Evolutionary conservation across 2,113 vertebrate species (phyloP), one percentile per base, ranked within the genome.

Genomic region (Apodemus sylvaticus): DNA sequence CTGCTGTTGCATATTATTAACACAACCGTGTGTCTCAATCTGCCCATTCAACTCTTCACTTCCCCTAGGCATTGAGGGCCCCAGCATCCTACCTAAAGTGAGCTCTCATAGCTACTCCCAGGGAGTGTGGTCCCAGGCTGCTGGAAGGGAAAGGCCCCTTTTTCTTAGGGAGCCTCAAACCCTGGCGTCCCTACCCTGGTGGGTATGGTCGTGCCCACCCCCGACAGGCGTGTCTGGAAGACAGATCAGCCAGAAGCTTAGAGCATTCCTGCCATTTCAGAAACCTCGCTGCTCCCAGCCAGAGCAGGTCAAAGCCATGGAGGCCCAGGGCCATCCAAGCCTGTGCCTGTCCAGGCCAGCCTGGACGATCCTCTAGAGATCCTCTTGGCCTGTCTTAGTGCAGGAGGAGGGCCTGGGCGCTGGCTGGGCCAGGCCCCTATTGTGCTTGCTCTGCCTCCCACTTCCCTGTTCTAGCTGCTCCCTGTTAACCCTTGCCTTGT

Each of bases 401-500:
- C 3, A 16, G 62, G n/a, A 20, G 5, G 10, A 11, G 8, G 36
- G 16, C 11, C 24, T 45, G 34, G 79, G 29, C 31, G 12, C 58
- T 51, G 42, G 14, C 17, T 81, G 45, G 3, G 17, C 55, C 42
- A 29, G 45, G 45, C 45, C 29, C 13, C 45, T 34, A 5, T 10
- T 34, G 68, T 42, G 39, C 24, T 12, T n/a, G 20, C 73, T 64
- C 0, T 0, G 66, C 48, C 19, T 17, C 0, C 66, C 20, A n/a
- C 39, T 22, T 77, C 88, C 55, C 31, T 45, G 42, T 34, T 60
- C 71, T 89, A 20, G 1, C 86, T 86, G 60, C 51, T 60, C n/a
- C 64, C 29, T 3, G 26, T 1, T 0, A n/a, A 55, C 5, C 60
- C 2, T 7, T 17, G 29, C 31, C 73, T 4, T 5, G 0, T 60